Percentiles rank a stretch among this genome's conserved stretches.
These are phyloP conservation scores for Melinaea menophilus DNA, from an alignment of 2,888 invertebrate species.

Conservation along the genomic window DNA sequence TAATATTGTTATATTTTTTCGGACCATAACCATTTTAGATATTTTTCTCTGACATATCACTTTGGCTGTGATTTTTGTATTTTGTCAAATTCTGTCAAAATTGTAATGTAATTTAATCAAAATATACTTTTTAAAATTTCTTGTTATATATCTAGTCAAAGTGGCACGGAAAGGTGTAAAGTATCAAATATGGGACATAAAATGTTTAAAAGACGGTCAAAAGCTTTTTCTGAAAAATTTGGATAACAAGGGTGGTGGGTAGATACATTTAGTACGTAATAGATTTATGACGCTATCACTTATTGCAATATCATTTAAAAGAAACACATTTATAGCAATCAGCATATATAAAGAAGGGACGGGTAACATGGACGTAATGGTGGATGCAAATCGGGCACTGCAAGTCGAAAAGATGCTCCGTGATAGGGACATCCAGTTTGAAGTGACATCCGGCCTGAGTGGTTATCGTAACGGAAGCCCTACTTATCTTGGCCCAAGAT, in stretches of 20 bases:
- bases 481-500: conserved; percentile 21
- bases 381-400: conserved; percentile 51
- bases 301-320: background rate
- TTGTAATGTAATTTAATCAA: conserved; percentile 1
- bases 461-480: conserved; percentile 36
- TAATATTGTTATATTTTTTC: too few species aligned
- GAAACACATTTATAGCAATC: conserved; percentile 53
- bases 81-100: too few species aligned
- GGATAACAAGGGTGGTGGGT: conserved; percentile 63
- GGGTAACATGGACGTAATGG: conserved; percentile 50
- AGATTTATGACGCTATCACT: too few species aligned
- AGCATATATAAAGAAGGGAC: conserved; percentile 53
- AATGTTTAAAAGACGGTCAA: conserved; percentile 65
- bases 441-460: conserved; percentile 42
- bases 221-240: conserved; percentile 59
- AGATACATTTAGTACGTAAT: conserved; percentile 1
- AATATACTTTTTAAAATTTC: conserved; percentile 17
- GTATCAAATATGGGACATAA: conserved; percentile 69
- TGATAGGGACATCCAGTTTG: conserved; percentile 53
- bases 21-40: too few species aligned
- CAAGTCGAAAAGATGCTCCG: conserved; percentile 57
- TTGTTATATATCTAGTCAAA: conserved; percentile 32
- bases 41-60: too few species aligned
- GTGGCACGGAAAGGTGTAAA: conserved; percentile 60
- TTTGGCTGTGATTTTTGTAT: too few species aligned